phyloP scores from a whole-genome alignment of 2,113 vertebrate species.

The Aramus guarauna region DNA sequence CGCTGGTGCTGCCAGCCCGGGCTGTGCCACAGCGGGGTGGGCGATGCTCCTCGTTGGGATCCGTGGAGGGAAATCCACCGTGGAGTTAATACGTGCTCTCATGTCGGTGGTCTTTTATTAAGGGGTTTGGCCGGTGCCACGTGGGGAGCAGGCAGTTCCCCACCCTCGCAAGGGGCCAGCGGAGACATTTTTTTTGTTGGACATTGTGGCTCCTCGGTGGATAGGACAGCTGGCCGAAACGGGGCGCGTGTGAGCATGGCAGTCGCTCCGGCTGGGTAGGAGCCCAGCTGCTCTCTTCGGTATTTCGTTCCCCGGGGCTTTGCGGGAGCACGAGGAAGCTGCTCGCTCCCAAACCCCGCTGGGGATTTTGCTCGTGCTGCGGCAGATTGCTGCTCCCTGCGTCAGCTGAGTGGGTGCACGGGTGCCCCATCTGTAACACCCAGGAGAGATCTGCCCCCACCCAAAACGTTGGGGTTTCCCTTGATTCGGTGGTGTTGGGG shows the following conservation, averaged over 20 bases:
- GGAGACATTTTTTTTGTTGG: background rate
- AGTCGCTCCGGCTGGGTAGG: background rate
- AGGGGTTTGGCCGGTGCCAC: background rate
- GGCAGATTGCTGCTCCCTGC: background rate
- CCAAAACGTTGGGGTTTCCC: background rate
- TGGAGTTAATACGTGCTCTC: background rate
- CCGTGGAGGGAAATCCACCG: background rate
- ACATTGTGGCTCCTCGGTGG: background rate
- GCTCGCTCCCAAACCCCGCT: background rate
- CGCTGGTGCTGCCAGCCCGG: fast-evolving
- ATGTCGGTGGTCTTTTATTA: background rate
- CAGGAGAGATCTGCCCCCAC: fast-evolving
- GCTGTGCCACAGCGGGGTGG: background rate
- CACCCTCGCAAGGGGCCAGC: background rate
- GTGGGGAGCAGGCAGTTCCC: background rate
- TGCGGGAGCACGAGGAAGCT: background rate
- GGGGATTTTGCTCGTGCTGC: background rate
- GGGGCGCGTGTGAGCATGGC: background rate
- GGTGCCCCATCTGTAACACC: background rate
- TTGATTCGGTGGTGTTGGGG: fast-evolving
- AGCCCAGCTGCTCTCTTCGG: background rate
- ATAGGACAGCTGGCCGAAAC: background rate
- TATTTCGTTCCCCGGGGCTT: background rate
- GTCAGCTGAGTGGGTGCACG: background rate
- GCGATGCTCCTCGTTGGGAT: background rate